Conservation (phyloP, 2,888 invertebrate species). For the Torymus texanus region DNA sequence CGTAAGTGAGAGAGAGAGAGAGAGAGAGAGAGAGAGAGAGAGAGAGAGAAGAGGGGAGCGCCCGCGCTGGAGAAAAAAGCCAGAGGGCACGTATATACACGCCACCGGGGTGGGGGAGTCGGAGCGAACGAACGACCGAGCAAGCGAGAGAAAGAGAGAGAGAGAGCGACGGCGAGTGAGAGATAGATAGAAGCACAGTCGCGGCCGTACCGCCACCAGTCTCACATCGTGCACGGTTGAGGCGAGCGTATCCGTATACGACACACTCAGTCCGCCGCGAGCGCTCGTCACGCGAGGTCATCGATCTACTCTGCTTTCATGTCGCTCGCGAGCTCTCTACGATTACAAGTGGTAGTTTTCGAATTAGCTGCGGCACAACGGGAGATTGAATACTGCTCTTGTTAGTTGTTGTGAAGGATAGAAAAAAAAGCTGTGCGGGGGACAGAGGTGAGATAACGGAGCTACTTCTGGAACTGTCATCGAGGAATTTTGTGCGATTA, state of each 20-base stretch:
- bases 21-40: constrained; percentile 53
- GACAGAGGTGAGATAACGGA: too few species aligned
- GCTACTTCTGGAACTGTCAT: too few species aligned
- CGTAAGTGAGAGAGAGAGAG: constrained; percentile 47
- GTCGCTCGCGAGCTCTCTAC: background rate
- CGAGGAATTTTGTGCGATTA: too few species aligned
- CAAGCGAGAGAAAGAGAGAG: constrained; percentile 57
- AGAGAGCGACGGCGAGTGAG: constrained; percentile 61
- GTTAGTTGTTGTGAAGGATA: too few species aligned
- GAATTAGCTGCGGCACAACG: too few species aligned
- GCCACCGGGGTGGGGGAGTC: constrained; percentile 26
- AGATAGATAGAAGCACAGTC: background rate
- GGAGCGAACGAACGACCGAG: constrained; percentile 36
- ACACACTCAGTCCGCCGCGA: constrained; percentile 85
- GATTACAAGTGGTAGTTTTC: background rate
- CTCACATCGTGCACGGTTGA: constrained; percentile 32
- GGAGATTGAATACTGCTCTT: too few species aligned
- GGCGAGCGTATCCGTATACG: constrained; percentile 55
- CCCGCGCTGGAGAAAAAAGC: constrained; percentile 62
- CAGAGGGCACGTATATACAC: constrained; percentile 57
- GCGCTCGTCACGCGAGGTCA: constrained; percentile 77
- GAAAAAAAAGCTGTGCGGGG: too few species aligned
- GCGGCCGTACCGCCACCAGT: constrained; percentile 69
- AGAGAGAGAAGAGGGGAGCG: constrained; percentile 53
- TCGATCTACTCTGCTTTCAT: constrained; percentile 12